Conservation (phyloP, 2,888 invertebrate genomes). For the Ormyrus thymus region DNA sequence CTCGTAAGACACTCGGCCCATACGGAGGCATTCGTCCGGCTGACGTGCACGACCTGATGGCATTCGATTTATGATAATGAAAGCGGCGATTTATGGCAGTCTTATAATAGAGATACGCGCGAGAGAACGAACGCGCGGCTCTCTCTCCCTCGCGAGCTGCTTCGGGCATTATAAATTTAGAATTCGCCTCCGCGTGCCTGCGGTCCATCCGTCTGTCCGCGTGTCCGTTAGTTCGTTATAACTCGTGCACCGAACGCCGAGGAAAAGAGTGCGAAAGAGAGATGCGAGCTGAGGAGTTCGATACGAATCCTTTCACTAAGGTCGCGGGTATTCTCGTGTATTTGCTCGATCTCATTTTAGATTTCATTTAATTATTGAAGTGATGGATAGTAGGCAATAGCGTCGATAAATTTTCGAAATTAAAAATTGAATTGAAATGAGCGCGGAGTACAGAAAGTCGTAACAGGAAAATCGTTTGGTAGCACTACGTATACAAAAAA, state of each 20-base stretch:
- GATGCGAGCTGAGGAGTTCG: no score
- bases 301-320: no score
- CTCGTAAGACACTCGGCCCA: conserved; percentile 17
- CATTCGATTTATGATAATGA: conserved; percentile 71
- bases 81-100: conserved; percentile 66
- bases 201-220: conserved; percentile 62
- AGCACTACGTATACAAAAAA: no score
- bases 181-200: conserved; percentile 63
- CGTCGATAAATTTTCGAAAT: no score
- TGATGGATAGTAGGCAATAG: no score
- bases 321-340: no score
- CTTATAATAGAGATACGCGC: conserved; percentile 68
- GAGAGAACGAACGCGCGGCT: background rate
- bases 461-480: no score
- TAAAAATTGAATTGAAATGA: no score
- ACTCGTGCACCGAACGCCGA: background rate
- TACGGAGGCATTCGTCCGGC: conserved; percentile 60
- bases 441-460: no score
- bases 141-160: background rate
- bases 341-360: no score
- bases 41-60: conserved; percentile 63
- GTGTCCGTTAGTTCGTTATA: conserved; percentile 41
- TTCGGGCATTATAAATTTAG: conserved; percentile 64
- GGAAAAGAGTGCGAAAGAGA: background rate
- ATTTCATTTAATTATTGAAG: no score